These are phyloP conservation scores for Heliothis peltigera DNA, from an alignment of 2,888 invertebrate genomes.

Conservation along the genomic window DNA sequence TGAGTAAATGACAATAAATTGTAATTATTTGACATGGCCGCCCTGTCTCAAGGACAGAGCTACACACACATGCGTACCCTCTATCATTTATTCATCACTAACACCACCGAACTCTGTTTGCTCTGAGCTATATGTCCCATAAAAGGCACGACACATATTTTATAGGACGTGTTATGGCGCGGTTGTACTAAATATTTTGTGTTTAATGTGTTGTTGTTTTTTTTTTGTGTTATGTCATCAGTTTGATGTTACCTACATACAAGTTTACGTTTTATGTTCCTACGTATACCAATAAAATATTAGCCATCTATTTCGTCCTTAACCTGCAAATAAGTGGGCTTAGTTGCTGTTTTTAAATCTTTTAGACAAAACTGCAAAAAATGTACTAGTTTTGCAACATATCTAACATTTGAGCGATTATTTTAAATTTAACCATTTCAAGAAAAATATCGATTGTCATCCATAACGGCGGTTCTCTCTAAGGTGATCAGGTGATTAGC, in stretches of 20 bases:
- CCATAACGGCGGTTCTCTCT: too few relatives aligned
- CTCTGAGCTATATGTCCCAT: conserved; percentile 55
- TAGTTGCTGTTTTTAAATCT: too few relatives aligned
- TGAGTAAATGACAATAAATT: conserved; percentile 50
- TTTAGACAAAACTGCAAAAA: too few relatives aligned
- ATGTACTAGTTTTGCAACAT: too few relatives aligned
- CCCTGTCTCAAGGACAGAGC: conserved; percentile 45
- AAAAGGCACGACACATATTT: conserved; percentile 53
- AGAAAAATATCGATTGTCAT: too few relatives aligned
- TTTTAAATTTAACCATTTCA: too few relatives aligned
- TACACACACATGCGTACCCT: conserved; percentile 6
- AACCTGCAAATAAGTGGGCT: neutral
- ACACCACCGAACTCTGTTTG: conserved; percentile 69
- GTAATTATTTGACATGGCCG: conserved; percentile 38
- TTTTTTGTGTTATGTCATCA: conserved; percentile 34
- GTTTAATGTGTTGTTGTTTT: conserved; percentile 19
- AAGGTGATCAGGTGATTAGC: too few relatives aligned
- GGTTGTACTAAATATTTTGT: conserved; percentile 35
- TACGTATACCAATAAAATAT: neutral
- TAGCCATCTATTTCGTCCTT: neutral
- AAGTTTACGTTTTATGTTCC: neutral
- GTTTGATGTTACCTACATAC: conserved; percentile 1
- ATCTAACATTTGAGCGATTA: too few relatives aligned
- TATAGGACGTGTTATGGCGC: conserved; percentile 46
- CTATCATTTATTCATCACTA: conserved; percentile 74